phyloP scores from a whole-genome alignment of 1,140 invertebrate genomes.

The Rhagoletis zephyria region DNA sequence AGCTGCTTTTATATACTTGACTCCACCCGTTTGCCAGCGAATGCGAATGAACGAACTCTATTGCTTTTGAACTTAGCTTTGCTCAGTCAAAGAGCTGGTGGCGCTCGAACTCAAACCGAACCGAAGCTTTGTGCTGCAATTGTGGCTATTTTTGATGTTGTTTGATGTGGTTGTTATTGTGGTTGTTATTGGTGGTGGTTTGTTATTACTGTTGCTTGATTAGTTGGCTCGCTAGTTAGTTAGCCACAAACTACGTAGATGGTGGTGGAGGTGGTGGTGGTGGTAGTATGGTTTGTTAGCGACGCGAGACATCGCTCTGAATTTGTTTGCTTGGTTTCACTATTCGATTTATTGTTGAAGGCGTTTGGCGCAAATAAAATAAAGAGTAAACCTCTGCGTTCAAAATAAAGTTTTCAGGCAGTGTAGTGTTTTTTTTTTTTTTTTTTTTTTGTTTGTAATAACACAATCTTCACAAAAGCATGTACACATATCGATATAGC shows the following conservation, averaged over 20 bases:
- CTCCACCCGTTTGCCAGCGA: constrained; percentile 65
- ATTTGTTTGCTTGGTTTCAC: constrained; percentile 20
- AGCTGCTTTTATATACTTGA: constrained; percentile 72
- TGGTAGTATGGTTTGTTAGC: neutral
- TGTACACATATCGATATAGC: neutral
- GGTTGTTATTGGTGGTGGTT: neutral
- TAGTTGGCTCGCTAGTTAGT: constrained; percentile 15
- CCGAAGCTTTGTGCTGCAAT: constrained; percentile 4
- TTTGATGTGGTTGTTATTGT: constrained; percentile 31
- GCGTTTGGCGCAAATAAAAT: constrained; percentile 21
- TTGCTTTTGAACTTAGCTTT: constrained; percentile 20
- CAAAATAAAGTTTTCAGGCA: neutral
- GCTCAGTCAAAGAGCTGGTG: neutral
- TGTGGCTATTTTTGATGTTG: neutral
- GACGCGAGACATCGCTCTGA: constrained; percentile 18
- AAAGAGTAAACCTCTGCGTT: constrained; percentile 22
- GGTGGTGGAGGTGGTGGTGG: no score
- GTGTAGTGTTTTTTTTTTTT: neutral
- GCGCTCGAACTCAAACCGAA: constrained; percentile 8
- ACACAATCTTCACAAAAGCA: neutral
- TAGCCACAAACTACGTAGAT: neutral
- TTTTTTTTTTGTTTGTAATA: neutral
- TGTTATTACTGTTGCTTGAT: neutral
- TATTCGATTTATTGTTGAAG: constrained; percentile 42
- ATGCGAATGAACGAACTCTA: constrained; percentile 42